These are phyloP conservation scores for Pemphredon lugubris DNA, from an alignment of 2,888 invertebrate species.

Conservation along the genomic window DNA sequence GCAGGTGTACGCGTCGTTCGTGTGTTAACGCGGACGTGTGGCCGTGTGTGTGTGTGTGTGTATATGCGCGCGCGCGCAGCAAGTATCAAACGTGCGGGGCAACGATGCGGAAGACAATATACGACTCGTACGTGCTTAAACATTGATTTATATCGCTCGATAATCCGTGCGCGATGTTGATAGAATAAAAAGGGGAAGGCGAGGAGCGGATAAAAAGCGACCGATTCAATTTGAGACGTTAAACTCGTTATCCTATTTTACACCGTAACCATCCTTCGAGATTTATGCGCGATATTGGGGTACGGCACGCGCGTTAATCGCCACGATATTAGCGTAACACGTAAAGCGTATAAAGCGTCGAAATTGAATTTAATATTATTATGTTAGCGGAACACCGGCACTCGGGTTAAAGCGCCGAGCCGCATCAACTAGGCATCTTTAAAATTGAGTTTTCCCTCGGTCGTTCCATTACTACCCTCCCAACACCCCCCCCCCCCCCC, in stretches of 20 bases:
- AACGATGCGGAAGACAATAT: no score
- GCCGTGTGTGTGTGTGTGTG: conserved; percentile 4
- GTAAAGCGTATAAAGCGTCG: conserved; percentile 41
- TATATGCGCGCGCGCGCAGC: background rate
- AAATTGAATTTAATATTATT: conserved; percentile 48
- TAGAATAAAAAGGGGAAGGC: background rate
- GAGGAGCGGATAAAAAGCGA: background rate
- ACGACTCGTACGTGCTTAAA: no score
- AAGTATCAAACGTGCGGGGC: no score
- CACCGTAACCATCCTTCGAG: conserved; percentile 4
- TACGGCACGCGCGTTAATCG: conserved; percentile 45
- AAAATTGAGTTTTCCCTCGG: conserved; percentile 43
- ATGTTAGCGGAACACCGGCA: conserved; percentile 27
- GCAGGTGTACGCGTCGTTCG: background rate
- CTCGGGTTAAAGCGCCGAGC: conserved; percentile 18
- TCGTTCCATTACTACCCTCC: conserved; percentile 13
- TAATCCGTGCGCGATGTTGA: background rate
- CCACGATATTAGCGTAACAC: conserved; percentile 39
- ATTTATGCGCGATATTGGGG: conserved; percentile 29
- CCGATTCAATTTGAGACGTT: background rate
- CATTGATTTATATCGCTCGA: no score
- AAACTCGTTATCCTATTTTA: conserved; percentile 15
- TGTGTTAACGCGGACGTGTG: no score
- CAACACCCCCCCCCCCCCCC: background rate
- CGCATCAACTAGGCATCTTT: conserved; percentile 42